Conservation (phyloP, 2,797 vertebrate species). For the Pelobates cultripes region DNA sequence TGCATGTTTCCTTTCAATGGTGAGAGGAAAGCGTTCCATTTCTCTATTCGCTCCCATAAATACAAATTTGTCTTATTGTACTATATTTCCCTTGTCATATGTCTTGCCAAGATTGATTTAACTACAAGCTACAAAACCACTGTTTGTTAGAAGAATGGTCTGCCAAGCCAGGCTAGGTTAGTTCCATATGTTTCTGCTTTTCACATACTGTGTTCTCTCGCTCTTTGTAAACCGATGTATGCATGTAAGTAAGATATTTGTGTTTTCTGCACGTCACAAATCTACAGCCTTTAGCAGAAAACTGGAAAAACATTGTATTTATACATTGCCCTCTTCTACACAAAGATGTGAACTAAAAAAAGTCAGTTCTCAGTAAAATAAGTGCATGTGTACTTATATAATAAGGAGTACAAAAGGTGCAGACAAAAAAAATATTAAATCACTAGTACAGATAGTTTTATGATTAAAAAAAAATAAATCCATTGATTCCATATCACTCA, state of each 20-base stretch:
- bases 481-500: too few relatives aligned
- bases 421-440: too few relatives aligned
- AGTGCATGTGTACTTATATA: too few relatives aligned
- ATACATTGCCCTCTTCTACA: too few relatives aligned
- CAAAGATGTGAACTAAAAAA: too few relatives aligned
- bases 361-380: too few relatives aligned
- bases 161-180: not conserved
- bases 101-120: conserved; percentile 58
- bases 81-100: conserved; percentile 50
- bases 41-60: conserved; percentile 48
- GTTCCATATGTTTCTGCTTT: not conserved
- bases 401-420: too few relatives aligned
- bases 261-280: too few relatives aligned
- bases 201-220: not conserved
- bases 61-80: conserved; percentile 48
- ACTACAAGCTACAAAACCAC: conserved; percentile 44
- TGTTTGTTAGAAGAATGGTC: conserved; percentile 46
- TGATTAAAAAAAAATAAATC: too few relatives aligned
- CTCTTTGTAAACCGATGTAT: not conserved
- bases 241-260: not conserved
- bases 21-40: conserved; percentile 54
- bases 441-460: too few relatives aligned
- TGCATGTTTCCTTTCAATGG: not conserved
- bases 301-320: too few relatives aligned
- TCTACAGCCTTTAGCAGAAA: too few relatives aligned